phyloP scores from a whole-genome alignment of 2,113 vertebrate genomes.

The Anguilla japonica region DNA sequence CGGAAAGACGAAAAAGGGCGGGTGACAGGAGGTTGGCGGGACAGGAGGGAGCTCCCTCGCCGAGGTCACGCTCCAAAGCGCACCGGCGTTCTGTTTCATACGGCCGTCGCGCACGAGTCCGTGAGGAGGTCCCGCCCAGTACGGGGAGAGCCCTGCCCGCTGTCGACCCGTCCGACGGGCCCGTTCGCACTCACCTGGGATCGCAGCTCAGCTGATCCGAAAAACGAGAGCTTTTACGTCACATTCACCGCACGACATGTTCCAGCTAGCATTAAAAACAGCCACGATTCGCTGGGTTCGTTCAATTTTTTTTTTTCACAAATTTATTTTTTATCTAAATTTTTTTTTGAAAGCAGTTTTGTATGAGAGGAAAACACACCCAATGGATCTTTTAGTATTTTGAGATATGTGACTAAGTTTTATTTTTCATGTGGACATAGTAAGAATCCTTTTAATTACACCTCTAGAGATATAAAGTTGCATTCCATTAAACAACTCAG shows the following conservation, averaged over 20 bases:
- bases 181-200: not conserved
- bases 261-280: not conserved
- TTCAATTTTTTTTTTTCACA: not conserved
- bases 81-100: constrained; percentile 47
- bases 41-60: not conserved
- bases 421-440: not conserved
- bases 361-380: constrained; percentile 37
- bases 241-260: not conserved
- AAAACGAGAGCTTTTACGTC: not conserved
- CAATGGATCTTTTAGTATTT: not conserved
- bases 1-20: not conserved
- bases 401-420: not conserved
- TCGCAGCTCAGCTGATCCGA: no score
- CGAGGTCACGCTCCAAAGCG: constrained; percentile 52
- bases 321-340: constrained; percentile 8
- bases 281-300: not conserved
- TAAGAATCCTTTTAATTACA: not conserved
- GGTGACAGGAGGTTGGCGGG: constrained; percentile 7
- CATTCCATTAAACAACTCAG: not conserved
- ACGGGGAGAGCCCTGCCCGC: not conserved
- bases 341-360: constrained; percentile 43
- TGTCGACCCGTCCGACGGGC: not conserved
- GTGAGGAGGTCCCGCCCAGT: constrained; percentile 22
- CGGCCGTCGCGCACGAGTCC: constrained; percentile 33
- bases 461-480: not conserved